phyloP scores from a whole-genome alignment of 2,797 vertebrate genomes.

The Periophthalmus magnuspinnatus region DNA sequence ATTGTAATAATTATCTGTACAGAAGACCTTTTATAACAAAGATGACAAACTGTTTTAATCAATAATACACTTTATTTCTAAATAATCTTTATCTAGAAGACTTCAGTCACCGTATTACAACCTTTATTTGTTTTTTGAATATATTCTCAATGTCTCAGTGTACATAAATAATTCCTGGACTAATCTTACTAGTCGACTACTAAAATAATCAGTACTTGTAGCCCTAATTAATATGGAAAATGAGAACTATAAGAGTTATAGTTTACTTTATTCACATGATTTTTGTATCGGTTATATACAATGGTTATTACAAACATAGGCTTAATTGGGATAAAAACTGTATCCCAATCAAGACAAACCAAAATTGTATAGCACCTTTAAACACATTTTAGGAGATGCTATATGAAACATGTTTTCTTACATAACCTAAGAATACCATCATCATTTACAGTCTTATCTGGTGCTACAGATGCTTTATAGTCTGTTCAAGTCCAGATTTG shows the following conservation, averaged over 20 bases:
- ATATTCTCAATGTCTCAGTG: too few relatives aligned
- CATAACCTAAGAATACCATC: neutral
- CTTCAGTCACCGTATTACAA: too few relatives aligned
- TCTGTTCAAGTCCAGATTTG: neutral
- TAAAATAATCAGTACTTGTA: too few relatives aligned
- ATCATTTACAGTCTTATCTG: neutral
- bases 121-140: too few relatives aligned
- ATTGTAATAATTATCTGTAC: too few relatives aligned
- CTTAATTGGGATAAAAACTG: neutral
- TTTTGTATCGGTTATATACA: neutral
- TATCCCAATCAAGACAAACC: neutral
- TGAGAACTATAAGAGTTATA: neutral
- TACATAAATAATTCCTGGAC: too few relatives aligned
- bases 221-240: neutral
- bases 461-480: neutral
- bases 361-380: neutral
- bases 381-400: neutral
- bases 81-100: too few relatives aligned
- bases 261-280: neutral
- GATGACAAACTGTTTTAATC: too few relatives aligned
- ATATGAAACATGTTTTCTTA: neutral
- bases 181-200: too few relatives aligned
- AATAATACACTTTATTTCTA: too few relatives aligned
- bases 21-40: too few relatives aligned
- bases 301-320: neutral